These are phyloP conservation scores for Axis porcinus DNA, from an alignment of 2,113 vertebrate genomes.

Conservation along the genomic window DNA sequence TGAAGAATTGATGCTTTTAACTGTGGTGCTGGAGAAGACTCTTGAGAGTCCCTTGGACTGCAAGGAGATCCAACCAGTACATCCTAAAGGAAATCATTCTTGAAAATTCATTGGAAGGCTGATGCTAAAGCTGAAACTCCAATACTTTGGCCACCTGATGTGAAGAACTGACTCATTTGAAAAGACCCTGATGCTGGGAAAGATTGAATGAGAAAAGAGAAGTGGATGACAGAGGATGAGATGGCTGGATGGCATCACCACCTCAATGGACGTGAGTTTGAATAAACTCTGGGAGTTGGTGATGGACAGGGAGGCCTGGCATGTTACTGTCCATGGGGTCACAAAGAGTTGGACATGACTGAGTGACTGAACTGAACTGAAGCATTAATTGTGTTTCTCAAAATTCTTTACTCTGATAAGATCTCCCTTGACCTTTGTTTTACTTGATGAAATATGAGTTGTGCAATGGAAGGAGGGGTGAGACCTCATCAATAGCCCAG, in stretches of 20 bases:
- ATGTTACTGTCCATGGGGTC: background rate
- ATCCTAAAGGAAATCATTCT: background rate
- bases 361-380: background rate
- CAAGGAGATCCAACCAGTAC: background rate
- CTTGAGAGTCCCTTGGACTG: rapidly evolving
- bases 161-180: rapidly evolving
- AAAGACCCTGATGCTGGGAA: background rate
- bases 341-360: background rate
- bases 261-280: background rate
- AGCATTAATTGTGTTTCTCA: background rate
- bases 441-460: background rate
- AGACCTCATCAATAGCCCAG: background rate
- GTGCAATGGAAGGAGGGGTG: background rate
- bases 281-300: background rate
- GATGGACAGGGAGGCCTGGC: background rate
- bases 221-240: background rate
- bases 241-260: background rate
- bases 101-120: background rate
- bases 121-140: background rate
- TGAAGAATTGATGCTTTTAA: background rate
- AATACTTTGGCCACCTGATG: background rate
- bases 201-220: background rate
- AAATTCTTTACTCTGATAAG: background rate
- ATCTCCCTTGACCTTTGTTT: background rate
- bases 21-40: background rate